Base-by-base conservation (phyloP, 2,888 invertebrate species). In the Clostera curtula region DNA sequence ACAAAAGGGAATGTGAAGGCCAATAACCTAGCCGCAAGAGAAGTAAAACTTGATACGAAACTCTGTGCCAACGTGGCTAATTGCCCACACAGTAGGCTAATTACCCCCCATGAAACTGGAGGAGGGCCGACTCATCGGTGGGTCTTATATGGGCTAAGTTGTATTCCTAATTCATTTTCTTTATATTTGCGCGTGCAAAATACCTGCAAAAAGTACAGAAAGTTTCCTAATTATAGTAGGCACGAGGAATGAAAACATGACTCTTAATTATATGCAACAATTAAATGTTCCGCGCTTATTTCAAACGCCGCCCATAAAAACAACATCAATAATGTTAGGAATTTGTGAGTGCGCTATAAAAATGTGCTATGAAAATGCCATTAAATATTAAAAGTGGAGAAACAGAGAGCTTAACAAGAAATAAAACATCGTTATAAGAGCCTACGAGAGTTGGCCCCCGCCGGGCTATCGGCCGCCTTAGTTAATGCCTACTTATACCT, bases 341-440 rank as follows among this genome's bases (percentile, higher is more conserved):
- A 77, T 76, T 72, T 68, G 69, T 73, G 72, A 82, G 74, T 74
- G 76, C 69, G 79, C 77, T 69, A 77, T 83, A 79, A 80, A 80
- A 74, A 72, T 66, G 74, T 68, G 70, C 73, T 71, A 82, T 83
- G 79, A 82, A 82, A 83, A 77, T 68, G 73, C 73, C 76, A 80
- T 83, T 80, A 83, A 83, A 83, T 83, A 82, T 83, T 83, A 80
- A 83, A 83, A 83, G 79, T 79, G 80, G 76, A 80, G 77, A 77
- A 83, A 80, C 75, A 77, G 72, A 83, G 80, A 83, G 80, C 83
- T 83, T 80, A 80, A 83, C 82, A 83, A 77, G 82, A 75, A 83
- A 82, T 83, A 82, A 82, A 82, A 82, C 82, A 79, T 80, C 80
- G 82, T 76, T 77, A 75, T 71, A 70, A 74, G 71, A 75, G 71